These are phyloP conservation scores for Pollachius pollachius DNA, from an alignment of 2,113 vertebrate genomes.

Conservation along the genomic window DNA sequence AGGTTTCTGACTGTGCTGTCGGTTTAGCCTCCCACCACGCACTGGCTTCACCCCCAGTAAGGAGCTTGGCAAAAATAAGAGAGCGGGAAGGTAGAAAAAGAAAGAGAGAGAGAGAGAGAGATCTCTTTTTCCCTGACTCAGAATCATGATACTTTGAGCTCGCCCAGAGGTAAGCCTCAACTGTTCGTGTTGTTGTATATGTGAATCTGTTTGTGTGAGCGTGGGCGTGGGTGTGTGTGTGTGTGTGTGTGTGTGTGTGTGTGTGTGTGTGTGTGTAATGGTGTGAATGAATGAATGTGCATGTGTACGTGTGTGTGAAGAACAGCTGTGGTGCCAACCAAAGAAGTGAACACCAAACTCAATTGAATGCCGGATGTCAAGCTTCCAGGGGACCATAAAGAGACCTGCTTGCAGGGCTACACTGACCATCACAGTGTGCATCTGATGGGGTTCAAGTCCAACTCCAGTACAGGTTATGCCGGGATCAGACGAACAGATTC, in stretches of 20 bases:
- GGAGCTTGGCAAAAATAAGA: not conserved
- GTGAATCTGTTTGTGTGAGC: not conserved
- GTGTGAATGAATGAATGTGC: no score
- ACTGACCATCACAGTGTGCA: no score
- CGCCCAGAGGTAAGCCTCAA: not conserved
- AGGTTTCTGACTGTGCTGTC: conserved; percentile 4
- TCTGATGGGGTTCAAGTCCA: not conserved
- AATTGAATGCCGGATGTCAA: no score
- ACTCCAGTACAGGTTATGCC: not conserved
- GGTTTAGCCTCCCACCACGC: conserved; percentile 9
- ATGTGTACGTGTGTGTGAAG: not conserved
- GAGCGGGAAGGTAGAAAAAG: not conserved
- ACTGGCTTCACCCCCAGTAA: not conserved
- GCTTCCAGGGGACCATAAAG: no score
- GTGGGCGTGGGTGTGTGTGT: not conserved
- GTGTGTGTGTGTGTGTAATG: conserved; percentile 6
- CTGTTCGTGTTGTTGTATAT: not conserved
- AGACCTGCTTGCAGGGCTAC: no score
- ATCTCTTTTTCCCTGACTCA: not conserved
- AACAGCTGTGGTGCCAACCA: no score
- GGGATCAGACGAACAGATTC: no score
- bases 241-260: conserved; percentile 7
- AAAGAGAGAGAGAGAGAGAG: conserved; percentile 3
- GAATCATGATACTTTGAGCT: conserved; percentile 8
- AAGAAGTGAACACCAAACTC: no score